Conservation (phyloP, 2,797 vertebrate species). For the Phalloptychus januarius region DNA sequence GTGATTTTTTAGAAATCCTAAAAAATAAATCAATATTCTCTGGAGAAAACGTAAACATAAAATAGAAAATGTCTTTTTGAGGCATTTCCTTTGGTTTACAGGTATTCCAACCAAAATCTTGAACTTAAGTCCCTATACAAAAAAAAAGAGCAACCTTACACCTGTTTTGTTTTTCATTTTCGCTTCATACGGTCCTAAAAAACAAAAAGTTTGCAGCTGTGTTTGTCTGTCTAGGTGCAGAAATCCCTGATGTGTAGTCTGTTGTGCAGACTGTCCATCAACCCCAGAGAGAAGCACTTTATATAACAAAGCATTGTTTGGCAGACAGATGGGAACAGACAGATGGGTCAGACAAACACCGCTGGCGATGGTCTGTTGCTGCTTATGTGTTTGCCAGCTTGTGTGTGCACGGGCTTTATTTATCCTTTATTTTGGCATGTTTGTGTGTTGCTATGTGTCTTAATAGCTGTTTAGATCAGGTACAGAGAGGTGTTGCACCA, state of each 20-base stretch:
- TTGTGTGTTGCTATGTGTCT: conserved; percentile 10
- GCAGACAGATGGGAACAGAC: conserved; percentile 67
- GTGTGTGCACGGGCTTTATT: conserved; percentile 7
- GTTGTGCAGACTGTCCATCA: conserved; percentile 55
- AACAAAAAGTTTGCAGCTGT: conserved; percentile 29
- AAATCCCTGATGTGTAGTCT: conserved; percentile 49
- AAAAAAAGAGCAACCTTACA: not conserved
- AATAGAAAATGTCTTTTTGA: not conserved
- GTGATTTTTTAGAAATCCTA: not conserved
- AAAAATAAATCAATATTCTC: not conserved
- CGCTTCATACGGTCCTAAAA: conserved; percentile 15
- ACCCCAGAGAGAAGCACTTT: conserved; percentile 60
- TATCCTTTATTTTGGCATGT: conserved; percentile 4
- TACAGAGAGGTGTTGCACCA: conserved; percentile 18
- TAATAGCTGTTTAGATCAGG: conserved; percentile 20
- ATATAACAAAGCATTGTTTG: conserved; percentile 65
- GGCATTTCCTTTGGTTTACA: not conserved
- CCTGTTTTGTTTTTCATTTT: conserved; percentile 19
- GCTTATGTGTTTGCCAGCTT: conserved; percentile 20
- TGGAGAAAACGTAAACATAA: not conserved
- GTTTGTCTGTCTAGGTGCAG: conserved; percentile 40
- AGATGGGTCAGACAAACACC: conserved; percentile 57
- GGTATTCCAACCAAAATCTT: not conserved
- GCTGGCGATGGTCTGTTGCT: conserved; percentile 37
- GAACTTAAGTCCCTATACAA: not conserved